Evolutionary conservation across 2,797 vertebrate species (phyloP).

Genomic region (Buphagus erythrorhynchus): DNA sequence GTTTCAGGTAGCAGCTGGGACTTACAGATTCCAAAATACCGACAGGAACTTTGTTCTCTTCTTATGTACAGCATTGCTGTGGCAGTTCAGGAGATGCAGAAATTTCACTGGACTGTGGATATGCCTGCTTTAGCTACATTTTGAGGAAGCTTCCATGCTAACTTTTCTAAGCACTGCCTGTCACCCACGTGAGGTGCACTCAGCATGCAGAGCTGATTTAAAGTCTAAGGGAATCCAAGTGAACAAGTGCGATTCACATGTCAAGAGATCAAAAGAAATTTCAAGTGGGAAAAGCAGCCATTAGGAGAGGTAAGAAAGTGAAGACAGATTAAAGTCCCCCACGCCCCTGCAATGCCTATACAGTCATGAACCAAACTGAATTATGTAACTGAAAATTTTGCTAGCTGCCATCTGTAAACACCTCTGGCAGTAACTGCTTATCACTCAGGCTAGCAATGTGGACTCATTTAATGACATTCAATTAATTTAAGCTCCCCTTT

Average conservation of each 20-base stretch:
- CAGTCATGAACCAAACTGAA: background rate
- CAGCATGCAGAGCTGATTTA: background rate
- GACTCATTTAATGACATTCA: constrained; percentile 11
- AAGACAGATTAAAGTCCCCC: background rate
- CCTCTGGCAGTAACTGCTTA: constrained; percentile 17
- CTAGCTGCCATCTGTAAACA: background rate
- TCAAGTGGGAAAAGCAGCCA: background rate
- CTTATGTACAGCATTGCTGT: background rate
- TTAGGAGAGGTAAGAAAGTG: background rate
- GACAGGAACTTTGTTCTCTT: background rate
- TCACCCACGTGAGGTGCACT: background rate
- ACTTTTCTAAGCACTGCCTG: background rate
- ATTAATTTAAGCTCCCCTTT: background rate
- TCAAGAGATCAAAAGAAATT: constrained; percentile 18
- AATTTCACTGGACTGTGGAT: background rate
- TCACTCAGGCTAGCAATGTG: background rate
- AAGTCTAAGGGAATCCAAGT: background rate
- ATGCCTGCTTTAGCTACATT: background rate
- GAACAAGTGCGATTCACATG: background rate
- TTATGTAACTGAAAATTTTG: background rate
- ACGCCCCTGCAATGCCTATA: background rate
- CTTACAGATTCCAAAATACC: background rate
- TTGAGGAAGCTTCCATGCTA: background rate
- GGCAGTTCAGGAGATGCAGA: background rate
- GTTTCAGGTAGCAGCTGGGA: background rate